Conservation (phyloP, 2,888 invertebrate genomes). For the Gisinianus flammeolus region DNA sequence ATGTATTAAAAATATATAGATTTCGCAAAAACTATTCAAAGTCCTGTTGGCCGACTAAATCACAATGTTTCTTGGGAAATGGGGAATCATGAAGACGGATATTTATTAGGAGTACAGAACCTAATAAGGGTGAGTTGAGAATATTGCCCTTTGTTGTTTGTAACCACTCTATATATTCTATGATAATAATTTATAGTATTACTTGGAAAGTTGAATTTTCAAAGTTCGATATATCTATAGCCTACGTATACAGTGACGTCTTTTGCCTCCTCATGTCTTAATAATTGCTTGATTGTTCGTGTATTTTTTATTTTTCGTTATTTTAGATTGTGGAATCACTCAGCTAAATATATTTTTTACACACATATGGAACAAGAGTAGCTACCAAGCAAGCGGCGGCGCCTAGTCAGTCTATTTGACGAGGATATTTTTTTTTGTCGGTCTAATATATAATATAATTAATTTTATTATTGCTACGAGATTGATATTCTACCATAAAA, state of each 20-base stretch:
- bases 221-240: too few species aligned
- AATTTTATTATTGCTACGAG: background rate
- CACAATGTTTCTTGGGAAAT: conserved; percentile 85
- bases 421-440: conserved; percentile 5
- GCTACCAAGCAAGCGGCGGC: conserved; percentile 17
- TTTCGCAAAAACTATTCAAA: conserved; percentile 87
- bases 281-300: background rate
- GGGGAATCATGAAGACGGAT: conserved; percentile 97
- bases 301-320: background rate
- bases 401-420: conserved; percentile 20
- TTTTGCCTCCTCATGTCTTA: too few species aligned
- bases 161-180: too few species aligned
- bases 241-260: too few species aligned
- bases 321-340: background rate
- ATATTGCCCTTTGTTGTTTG: background rate
- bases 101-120: conserved; percentile 89
- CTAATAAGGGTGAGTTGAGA: conserved; percentile 73
- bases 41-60: conserved; percentile 75
- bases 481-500: background rate
- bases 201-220: too few species aligned
- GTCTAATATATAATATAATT: background rate
- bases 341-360: background rate
- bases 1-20: too few species aligned
- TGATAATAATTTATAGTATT: too few species aligned
- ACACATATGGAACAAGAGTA: conserved; percentile 6